A percentile compares a stretch with the other conserved stretches of the same genome.
These are phyloP conservation scores for Prietella phreatophila DNA, from an alignment of 2,113 vertebrate species.

Conservation along the genomic window DNA sequence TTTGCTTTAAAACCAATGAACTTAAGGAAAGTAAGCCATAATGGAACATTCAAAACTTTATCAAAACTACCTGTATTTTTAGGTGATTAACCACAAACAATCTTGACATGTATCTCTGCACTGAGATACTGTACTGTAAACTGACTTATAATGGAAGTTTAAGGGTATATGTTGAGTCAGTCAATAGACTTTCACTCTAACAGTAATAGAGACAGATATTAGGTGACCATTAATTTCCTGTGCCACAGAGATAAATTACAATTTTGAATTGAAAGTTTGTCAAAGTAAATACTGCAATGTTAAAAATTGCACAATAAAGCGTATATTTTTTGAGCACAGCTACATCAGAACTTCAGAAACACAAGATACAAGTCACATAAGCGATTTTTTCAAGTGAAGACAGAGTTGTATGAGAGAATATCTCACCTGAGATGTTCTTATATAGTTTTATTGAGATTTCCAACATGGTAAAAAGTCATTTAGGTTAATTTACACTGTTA, in stretches of 20 bases:
- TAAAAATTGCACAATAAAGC: too few relatives aligned
- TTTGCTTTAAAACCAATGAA: background rate
- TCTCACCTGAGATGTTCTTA: background rate
- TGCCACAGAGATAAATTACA: background rate
- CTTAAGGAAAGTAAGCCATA: background rate
- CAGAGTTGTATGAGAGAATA: background rate
- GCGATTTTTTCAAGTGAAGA: background rate
- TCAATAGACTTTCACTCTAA: background rate
- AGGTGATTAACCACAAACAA: background rate
- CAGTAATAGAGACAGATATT: background rate
- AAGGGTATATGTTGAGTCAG: background rate
- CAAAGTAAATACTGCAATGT: background rate
- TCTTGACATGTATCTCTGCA: background rate
- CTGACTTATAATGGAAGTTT: background rate
- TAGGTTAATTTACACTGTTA: background rate
- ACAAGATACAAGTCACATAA: background rate
- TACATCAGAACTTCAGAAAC: background rate
- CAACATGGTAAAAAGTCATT: background rate
- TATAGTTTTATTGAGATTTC: background rate
- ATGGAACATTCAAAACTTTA: background rate
- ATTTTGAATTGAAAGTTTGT: background rate
- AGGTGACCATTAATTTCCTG: background rate
- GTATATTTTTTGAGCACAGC: background rate
- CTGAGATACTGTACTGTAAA: background rate
- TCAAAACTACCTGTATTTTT: background rate